Percentiles rank a stretch among this genome's conserved stretches.
phyloP scores from a whole-genome alignment of 1,140 invertebrate species.

The Rhagoletis zephyria region DNA sequence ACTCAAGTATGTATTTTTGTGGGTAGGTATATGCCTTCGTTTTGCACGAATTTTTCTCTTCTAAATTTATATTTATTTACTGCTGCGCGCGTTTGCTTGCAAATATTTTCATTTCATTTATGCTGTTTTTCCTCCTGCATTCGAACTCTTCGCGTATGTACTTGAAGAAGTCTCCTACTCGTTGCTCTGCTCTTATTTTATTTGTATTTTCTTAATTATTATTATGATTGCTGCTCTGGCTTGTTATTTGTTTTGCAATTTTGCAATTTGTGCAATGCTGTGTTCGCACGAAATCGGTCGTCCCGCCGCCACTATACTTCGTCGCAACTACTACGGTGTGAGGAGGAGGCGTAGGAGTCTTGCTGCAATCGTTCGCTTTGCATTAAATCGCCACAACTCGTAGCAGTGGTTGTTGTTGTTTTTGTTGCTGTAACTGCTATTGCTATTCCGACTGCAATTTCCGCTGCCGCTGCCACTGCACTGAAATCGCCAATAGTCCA shows the following conservation, averaged over 20 bases:
- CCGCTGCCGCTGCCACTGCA: neutral
- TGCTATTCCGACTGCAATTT: neutral
- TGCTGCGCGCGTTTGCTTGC: neutral
- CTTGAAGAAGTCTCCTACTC: no score
- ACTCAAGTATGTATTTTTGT: neutral
- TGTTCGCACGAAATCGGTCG: no score
- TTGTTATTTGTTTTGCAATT: neutral
- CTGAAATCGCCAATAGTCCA: constrained; percentile 47
- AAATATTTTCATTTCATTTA: neutral
- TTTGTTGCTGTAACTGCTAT: constrained; percentile 16
- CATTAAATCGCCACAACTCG: neutral
- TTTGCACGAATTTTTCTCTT: neutral
- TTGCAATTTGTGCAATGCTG: neutral
- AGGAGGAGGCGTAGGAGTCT: neutral
- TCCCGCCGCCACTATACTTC: no score
- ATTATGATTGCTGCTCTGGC: neutral
- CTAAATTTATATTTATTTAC: neutral
- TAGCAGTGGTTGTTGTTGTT: neutral
- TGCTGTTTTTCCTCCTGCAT: neutral
- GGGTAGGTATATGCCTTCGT: neutral
- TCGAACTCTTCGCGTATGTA: no score
- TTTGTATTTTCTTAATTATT: no score
- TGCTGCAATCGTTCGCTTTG: constrained; percentile 15
- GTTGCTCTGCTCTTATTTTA: neutral
- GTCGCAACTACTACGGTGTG: no score